Base-by-base conservation (phyloP, 1,140 invertebrate genomes). In the Thaumetopoea pityocampa region DNA sequence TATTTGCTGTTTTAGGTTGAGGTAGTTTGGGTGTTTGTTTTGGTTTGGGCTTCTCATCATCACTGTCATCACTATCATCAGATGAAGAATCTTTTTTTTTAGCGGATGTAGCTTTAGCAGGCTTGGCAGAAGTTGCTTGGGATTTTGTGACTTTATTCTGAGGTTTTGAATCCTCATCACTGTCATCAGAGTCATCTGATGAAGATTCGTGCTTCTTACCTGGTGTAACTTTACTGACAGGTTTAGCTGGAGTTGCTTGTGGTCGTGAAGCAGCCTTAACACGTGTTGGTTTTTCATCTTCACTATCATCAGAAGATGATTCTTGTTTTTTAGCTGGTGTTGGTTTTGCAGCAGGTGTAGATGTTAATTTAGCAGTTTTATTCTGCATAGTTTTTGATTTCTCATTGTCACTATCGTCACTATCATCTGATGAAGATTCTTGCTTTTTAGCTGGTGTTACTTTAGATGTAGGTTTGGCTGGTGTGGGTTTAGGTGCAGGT, bases 1-100 rank as follows among this genome's bases (percentile, higher is more conserved):
- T n/a, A n/a, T n/a, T n/a, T n/a, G n/a, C n/a, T n/a, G n/a, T n/a
- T n/a, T n/a, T n/a, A n/a, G n/a, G n/a, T n/a, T n/a, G n/a, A n/a
- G n/a, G n/a, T n/a, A n/a, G n/a, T n/a, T n/a, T n/a, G n/a, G n/a
- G n/a, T n/a, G n/a, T n/a, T n/a, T n/a, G n/a, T n/a, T n/a, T n/a
- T n/a, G 15, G 9, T 18, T 50, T 46, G 9, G 43, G 29, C 27
- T 48, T 43, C 5, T 61, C 53, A 47, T 61, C 53, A 19, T 52
- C 49, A 48, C 57, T 61, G 18, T 49, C 46, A 33, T 66, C 62
- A 36, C 44, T 51, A 17, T 52, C 43, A 43, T 55, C 54, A n/a
- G n/a, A n/a, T 10, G 61, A 64, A 23, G 61, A 57, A 24, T 60
- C 51, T 32, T 59, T 50, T 40, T 52, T 51, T 27, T 55, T 55